Base-by-base conservation (phyloP, 2,113 vertebrate genomes). In the Pelecanus crispus region DNA sequence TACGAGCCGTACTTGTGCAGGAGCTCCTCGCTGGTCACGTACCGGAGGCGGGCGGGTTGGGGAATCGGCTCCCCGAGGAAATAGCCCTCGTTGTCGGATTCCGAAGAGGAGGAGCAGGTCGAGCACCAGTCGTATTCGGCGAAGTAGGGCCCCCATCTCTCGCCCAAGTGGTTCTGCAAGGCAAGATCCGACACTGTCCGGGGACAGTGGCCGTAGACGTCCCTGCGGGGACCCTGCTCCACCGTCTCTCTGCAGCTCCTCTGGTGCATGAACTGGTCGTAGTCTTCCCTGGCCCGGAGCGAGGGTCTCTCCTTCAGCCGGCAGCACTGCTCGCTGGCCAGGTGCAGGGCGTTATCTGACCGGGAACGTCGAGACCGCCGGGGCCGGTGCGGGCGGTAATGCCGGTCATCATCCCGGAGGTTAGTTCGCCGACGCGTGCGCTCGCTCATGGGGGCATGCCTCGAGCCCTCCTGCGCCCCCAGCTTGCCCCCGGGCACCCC, bases 41-140 rank as follows among this genome's bases (percentile, higher is more conserved):
- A 99, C 56, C 99, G 99, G 70, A 99, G 98, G 94, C 99, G 99
- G 56, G 99, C 96, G 0, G 99, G 99, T 56, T 99, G 98, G 9
- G 99, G 99, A 49, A 99, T 99, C 0, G 99, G 99, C 93, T 99
- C 99, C 19, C 99, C 99, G 6, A 99, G 98, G 97, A 99, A 99
- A 95, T 99, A 99, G 56, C 99, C 99, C 97, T 99, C 99, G 14
- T 99, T 99, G 97, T 99, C 99, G 0, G 99, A 99, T 92, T 99
- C 99, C 0, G 99, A 99, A 11, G 99, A 99, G 13, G 99, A 99
- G 17, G 99, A 99, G 97, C 99, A 99, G 55, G 99, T 99, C 32
- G 99, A 99, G 93, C 99, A 99, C 99, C 99, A 99, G 92, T 99
- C 99, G 31, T 99, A 99, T 19, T 99, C 99, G 8, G 99, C 98